Percentiles rank a stretch among this genome's conserved stretches.
Evolutionary conservation across 1,140 invertebrate genomes (phyloP).

Genomic region (Lasioglossum albipes): DNA sequence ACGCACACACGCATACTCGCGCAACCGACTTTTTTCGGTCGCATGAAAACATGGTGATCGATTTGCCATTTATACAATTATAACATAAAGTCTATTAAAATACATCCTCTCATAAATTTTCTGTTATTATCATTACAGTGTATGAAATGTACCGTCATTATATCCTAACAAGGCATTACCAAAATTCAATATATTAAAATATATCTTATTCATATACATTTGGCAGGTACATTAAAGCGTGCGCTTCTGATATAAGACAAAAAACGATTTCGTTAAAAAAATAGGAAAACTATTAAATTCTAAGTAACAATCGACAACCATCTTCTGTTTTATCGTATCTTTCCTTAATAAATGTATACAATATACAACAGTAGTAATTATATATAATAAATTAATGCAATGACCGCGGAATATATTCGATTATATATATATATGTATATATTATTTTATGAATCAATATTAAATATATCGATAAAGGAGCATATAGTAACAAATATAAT

Average conservation of each 20-base stretch:
- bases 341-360: background rate
- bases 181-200: slow-evolving; percentile 55
- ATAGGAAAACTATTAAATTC: background rate
- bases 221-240: slow-evolving; percentile 76
- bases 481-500: background rate
- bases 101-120: background rate
- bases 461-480: slow-evolving; percentile 31
- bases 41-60: background rate
- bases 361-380: background rate
- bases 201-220: slow-evolving; percentile 65
- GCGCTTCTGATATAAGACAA: slow-evolving; percentile 64
- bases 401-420: slow-evolving; percentile 43
- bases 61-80: background rate
- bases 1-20: background rate
- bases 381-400: slow-evolving; percentile 39
- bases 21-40: background rate
- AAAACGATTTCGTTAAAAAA: slow-evolving; percentile 1
- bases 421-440: slow-evolving; percentile 52
- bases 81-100: background rate
- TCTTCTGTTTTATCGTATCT: too few relatives aligned
- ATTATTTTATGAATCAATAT: slow-evolving; percentile 32
- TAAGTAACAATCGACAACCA: slow-evolving; percentile 8
- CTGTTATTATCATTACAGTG: background rate
- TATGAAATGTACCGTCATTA: slow-evolving; percentile 24
- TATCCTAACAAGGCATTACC: background rate